A percentile compares a stretch with the other conserved stretches of the same genome.
These are phyloP conservation scores for Drosophila busckii DNA, from an alignment of 1,140 invertebrate genomes.

Conservation along the genomic window DNA sequence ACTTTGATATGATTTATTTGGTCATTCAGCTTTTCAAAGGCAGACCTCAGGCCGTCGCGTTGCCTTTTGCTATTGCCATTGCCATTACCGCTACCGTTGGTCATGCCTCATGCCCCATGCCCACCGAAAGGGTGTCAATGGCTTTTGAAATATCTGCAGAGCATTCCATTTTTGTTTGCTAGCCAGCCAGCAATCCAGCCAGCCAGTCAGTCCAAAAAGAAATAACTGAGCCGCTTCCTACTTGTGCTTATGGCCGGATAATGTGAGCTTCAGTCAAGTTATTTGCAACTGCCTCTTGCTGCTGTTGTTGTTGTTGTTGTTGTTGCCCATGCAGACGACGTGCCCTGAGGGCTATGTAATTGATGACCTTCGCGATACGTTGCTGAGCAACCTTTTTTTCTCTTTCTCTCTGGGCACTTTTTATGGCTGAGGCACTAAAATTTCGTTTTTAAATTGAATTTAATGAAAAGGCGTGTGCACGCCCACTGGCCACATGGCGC, in stretches of 20 bases:
- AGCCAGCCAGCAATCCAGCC: conserved; percentile 7
- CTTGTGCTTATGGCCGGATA: conserved; percentile 72
- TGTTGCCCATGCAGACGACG: conserved; percentile 34
- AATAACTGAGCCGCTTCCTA: conserved; percentile 56
- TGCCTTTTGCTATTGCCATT: conserved; percentile 16
- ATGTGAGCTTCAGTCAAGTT: conserved; percentile 71
- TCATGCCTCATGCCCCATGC: conserved; percentile 18
- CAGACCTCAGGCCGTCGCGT: conserved; percentile 52
- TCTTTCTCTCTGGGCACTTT: conserved; percentile 41
- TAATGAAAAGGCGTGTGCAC: conserved; percentile 66
- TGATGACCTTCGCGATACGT: conserved; percentile 73
- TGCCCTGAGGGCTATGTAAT: conserved; percentile 57
- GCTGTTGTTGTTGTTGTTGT: conserved; percentile 19
- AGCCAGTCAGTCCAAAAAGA: conserved; percentile 1
- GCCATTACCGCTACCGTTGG: conserved; percentile 25
- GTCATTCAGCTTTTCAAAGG: conserved; percentile 77
- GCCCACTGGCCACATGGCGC: conserved; percentile 36
- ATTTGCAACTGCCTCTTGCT: conserved; percentile 60
- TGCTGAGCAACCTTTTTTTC: conserved; percentile 52
- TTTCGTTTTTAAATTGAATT: conserved; percentile 71
- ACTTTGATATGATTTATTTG: conserved; percentile 78
- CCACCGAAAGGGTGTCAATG: conserved; percentile 72
- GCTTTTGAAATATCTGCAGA: conserved; percentile 78
- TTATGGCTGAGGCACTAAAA: conserved; percentile 71
- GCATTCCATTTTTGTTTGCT: conserved; percentile 66